Base-by-base conservation (phyloP, 1,140 invertebrate species). In the Drosophila sp. region DNA sequence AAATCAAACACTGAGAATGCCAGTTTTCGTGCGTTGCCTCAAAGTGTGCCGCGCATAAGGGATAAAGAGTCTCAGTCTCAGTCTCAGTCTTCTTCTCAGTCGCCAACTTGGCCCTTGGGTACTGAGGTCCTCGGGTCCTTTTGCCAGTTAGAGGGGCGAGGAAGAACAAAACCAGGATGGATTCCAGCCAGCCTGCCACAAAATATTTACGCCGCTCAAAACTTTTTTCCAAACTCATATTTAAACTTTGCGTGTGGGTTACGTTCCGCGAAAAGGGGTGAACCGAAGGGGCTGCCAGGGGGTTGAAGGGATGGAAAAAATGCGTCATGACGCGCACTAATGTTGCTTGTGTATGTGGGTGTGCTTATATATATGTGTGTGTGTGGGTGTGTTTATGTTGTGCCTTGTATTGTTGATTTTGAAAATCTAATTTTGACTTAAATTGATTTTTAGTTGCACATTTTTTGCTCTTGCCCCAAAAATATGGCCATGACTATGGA, bases 131-230 rank as follows among this genome's bases (percentile, higher is more conserved):
- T n/a, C n/a, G 8, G 40, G 46, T 50, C 25, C 46, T 50, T 50
- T 50, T 50, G 36, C n/a, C 36, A 38, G 36, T 38, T 38, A 9
- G 36, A 16, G 2, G 4, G 25, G 14, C 13, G 8, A 25, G 40
- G 25, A 1, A 4, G 41, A 32, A 34, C 59, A 46, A 46, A 32
- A 25, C n/a, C 51, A 40, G 54, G 57, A 45, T 43, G 56, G 65
- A 69, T 69, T 61, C 51, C 40, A 58, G 43, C 25, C 76, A 56
- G 46, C 53, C 73, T 73, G 78, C 82, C 78, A 67, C 79, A 89
- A 87, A 86, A 86, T 86, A 87, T 89, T 86, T 86, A 78, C 83
- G 82, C 83, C 82, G 87, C 83, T 72, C 45, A 72, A 89, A 87
- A 87, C 79, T 89, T 87, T 86, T 74, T 54, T 45, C 59, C 58